Evolutionary conservation across 2,888 invertebrate species (phyloP), one percentile per base, ranked within the genome.

Genomic region (Drosophila mettleri): DNA sequence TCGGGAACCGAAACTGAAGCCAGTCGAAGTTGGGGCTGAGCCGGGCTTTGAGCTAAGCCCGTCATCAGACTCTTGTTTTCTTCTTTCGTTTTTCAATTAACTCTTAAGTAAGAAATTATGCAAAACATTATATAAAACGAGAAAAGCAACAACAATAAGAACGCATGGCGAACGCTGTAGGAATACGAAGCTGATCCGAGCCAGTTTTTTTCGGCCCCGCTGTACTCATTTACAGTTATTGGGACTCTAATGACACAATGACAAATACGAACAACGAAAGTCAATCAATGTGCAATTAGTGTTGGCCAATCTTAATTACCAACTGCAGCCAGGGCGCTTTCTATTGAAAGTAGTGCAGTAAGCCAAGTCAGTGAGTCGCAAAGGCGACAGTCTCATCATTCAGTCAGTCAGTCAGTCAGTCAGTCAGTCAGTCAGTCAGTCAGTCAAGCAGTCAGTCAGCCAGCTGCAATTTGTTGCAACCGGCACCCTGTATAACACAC

Each of bases 31-130:
- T 33, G 46, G 67, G 71, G 76, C 59, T 63, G 66, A 73, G 62
- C 62, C 67, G 53, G 64, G 65, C 79, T 78, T 79, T 59, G 54
- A 69, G 71, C 63, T 70, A 74, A 75, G 57, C 76, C 63, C 64
- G 69, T 76, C 63, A 53, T 55, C 69, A 52, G 54, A 54, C 20
- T 31, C 12, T 29, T 33, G 14, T 45, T 31, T n/a, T 27, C 18
- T 39, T 49, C 10, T 31, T 46, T 43, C 48, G 24, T 65, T 62
- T 29, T 89, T 89, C 88, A 88, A 86, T 90, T 89, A 88, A 82
- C 80, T 86, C 86, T 86, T 89, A 89, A 90, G 89, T 89, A 86
- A 86, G 89, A 90, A 89, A 89, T 89, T 89, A 89, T 89, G 89
- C 90, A 89, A 90, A 89, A 79, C 79, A 77, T 78, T 81, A 73